Evolutionary conservation across 2,797 vertebrate genomes (phyloP).

Genomic region (Xenops minutus): DNA sequence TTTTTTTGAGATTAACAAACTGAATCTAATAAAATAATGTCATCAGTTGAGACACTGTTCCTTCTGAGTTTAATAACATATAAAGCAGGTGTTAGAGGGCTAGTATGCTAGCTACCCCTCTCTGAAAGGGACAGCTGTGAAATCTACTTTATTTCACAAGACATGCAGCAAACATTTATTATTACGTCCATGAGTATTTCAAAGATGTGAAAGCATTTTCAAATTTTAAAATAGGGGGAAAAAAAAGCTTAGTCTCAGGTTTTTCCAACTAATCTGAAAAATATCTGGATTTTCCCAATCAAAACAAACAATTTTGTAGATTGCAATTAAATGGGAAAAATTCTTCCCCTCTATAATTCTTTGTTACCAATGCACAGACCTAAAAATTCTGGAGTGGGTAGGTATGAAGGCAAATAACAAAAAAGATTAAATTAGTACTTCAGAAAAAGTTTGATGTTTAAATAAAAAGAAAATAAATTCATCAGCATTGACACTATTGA

Average conservation of each 20-base stretch:
- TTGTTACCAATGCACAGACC: neutral
- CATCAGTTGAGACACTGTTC: neutral
- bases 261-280: neutral
- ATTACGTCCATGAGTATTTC: neutral
- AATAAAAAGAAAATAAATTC: neutral
- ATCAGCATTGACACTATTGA: neutral
- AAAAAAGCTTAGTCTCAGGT: neutral
- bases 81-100: neutral
- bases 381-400: neutral
- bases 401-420: neutral
- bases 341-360: neutral
- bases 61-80: neutral
- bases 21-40: neutral
- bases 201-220: neutral
- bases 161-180: neutral
- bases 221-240: accelerated
- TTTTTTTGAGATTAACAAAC: slow-evolving; percentile 5
- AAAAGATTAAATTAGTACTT: neutral
- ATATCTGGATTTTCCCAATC: neutral
- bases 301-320: neutral
- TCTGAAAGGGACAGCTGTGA: neutral
- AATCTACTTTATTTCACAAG: neutral
- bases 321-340: neutral
- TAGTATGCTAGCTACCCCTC: neutral
- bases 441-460: neutral